Conservation (phyloP, 2,797 vertebrate species). For the Pyrocephalus nanus region DNA sequence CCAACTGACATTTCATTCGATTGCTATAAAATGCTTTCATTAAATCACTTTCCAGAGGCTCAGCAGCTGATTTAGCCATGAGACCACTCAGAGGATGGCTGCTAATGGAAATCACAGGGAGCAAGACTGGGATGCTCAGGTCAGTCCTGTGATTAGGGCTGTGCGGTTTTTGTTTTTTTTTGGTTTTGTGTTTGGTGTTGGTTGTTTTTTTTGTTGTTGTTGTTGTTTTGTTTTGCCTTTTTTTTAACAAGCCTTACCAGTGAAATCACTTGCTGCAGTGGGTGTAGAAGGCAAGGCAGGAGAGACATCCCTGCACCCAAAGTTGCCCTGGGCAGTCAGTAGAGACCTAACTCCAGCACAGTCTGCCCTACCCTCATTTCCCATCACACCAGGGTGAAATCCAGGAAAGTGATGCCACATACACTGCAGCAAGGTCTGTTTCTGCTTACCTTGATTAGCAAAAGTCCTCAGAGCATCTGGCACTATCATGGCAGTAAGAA, state of each 20-base stretch:
- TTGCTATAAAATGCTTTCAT: constrained; percentile 42
- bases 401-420: background rate
- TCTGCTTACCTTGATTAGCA: background rate
- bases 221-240: background rate
- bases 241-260: background rate
- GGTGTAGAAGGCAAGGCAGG: background rate
- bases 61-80: background rate
- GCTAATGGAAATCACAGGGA: constrained; percentile 9
- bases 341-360: background rate
- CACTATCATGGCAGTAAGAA: background rate
- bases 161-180: background rate
- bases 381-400: background rate
- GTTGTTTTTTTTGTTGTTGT: background rate
- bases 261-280: background rate
- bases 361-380: background rate
- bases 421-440: background rate
- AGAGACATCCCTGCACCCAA: background rate
- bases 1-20: constrained; percentile 7
- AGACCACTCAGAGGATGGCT: background rate
- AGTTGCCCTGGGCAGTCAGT: fast-evolving
- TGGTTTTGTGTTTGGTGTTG: too few relatives aligned
- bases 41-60: constrained; percentile 28
- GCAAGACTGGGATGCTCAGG: background rate
- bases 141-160: background rate
- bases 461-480: background rate